Base-by-base conservation (phyloP, 23 tunicate species). In the Diplosoma virens region DNA sequence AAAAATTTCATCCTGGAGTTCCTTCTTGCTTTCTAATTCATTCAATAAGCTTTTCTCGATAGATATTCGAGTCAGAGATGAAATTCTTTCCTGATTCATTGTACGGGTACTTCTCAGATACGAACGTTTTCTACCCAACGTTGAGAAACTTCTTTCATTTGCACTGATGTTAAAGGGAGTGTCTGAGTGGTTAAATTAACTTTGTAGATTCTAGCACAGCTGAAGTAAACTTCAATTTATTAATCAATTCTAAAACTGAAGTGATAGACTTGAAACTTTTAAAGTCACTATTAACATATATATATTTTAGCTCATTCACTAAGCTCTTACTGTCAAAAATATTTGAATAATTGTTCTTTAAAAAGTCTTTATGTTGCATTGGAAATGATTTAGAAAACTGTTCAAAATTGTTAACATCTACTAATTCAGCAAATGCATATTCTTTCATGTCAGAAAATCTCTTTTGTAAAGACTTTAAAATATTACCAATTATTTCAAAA, bases 1-100 rank as follows among this genome's bases (percentile, higher is more conserved):
- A n/a, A 67, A 67, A 67, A 67, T 35, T 67, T 52, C 36, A 29
- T 67, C 36, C 52, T 67, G 74, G 52, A 67, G 52, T 26, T 67
- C 74, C 36, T 67, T 67, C 69, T 61, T 61, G 20, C 20, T 56
- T 5, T 61, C 69, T 26, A 61, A 35, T 29, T 61, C 69, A 35
- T 61, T 61, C 69, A 61, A 61, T 26, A 61, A 5, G 69, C 69
- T 61, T 61, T 61, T 61, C 69, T 61, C 35, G 6, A 61, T 61
- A 61, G 69, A 61, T 61, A 61, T 61, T 61, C 69, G 35, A 61
- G 69, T 35, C 69, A 61, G 69, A 35, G 35, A 61, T n/a, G 69
- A 61, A 61, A 61, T 34, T n/a, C 69, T 61, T 35, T 61, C 35
- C 35, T 61, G 69, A 26, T 34, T 61, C 69, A 61, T 61, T 14